Evolutionary conservation across 2,113 vertebrate species (phyloP), one percentile per base, ranked within the genome.

Genomic region (Datnioides undecimradiatus): DNA sequence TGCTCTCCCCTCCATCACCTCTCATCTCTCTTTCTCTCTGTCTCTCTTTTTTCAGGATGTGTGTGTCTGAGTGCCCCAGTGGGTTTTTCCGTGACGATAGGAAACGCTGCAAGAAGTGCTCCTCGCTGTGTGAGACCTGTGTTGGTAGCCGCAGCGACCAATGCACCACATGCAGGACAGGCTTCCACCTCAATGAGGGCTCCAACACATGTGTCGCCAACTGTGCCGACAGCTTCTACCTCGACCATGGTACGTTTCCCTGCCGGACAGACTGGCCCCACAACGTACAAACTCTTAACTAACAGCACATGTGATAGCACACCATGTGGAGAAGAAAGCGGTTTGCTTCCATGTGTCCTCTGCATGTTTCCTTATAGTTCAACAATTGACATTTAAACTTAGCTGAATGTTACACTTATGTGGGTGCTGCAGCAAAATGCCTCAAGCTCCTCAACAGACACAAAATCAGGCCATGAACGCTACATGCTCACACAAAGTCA

Each of bases 71-170:
- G 90, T 99, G 98, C 84, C 98, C 98, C 29, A 90, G 95, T 52
- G 97, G 97, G 70, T 97, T 99, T 95, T 99, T 97, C 93, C 96
- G 95, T 2, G 97, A 98, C 21, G 98, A 98, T 82, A 96, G 96
- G 92, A 97, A 97, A 83, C 96, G 98, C 31, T 99, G 98, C 92
- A 96, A 99, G 88, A 99, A 99, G 91, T 99, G 98, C 82, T 96
- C 96, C 17, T 94, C 97, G 16, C 92, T 95, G 82, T 99, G 97
- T 55, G 98, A 99, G 87, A 96, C 95, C 65, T 99, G 98, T 83
- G 90, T 99, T 27, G 97, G 97, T 66, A 95, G 97, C 89, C 97
- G 97, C 1, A 95, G 93, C 12, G 96, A 99, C 91, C 97, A 98
- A 90, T 99, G 98, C 90, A 95, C 95, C 71, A 94, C 96, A 58